A percentile compares a stretch with the other conserved stretches of the same genome.
Conservation (phyloP, 1,140 invertebrate species). For the Dolichoris vasculosae region DNA sequence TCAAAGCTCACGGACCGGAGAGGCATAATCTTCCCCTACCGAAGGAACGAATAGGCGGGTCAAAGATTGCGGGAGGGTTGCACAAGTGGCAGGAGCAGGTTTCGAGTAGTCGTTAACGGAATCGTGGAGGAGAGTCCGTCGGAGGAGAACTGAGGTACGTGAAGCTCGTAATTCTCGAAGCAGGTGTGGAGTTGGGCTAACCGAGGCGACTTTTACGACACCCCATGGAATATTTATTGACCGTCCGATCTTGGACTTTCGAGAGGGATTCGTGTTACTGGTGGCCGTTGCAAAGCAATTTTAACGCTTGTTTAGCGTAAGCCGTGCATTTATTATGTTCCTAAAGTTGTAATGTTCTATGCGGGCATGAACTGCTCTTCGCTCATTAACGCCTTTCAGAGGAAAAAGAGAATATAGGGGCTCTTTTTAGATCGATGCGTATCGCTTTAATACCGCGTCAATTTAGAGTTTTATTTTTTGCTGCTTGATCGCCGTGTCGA, state of each 20-base stretch:
- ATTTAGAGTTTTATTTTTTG: background rate
- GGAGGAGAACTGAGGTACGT: background rate
- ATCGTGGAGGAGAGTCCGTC: background rate
- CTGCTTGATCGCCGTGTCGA: background rate
- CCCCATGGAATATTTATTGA: conserved; percentile 44
- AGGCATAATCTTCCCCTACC: background rate
- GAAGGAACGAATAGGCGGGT: background rate
- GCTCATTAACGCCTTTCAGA: background rate
- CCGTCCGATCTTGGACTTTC: conserved; percentile 3
- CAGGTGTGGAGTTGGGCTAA: background rate
- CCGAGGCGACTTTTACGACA: conserved; percentile 35
- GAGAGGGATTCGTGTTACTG: background rate
- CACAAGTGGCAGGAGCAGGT: background rate
- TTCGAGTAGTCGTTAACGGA: conserved; percentile 41
- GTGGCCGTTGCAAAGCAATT: background rate
- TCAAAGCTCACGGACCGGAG: background rate
- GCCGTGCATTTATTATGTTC: conserved; percentile 17
- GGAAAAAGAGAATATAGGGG: background rate
- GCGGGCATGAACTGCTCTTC: background rate
- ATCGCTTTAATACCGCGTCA: background rate
- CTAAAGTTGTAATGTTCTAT: background rate
- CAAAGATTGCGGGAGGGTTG: conserved; percentile 13
- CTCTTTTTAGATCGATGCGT: background rate
- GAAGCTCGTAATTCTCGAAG: background rate
- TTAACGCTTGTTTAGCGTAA: conserved; percentile 4